phyloP scores from a whole-genome alignment of 2,888 invertebrate genomes.

The Sclerodermus sp. region DNA sequence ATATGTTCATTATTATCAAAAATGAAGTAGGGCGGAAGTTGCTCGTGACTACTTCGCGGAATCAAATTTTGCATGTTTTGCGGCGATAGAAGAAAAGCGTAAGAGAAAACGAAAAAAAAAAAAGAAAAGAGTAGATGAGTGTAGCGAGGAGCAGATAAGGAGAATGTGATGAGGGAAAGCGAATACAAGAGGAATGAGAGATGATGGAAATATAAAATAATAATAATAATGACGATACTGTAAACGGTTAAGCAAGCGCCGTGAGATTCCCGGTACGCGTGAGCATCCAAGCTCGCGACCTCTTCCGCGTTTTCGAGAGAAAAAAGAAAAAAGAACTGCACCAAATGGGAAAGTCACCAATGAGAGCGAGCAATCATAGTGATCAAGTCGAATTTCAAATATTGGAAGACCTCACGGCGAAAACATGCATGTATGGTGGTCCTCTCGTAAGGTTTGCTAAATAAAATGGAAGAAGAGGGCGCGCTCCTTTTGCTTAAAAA shows the following conservation, averaged over 20 bases:
- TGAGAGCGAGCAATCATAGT: no score
- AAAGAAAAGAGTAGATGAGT: not conserved
- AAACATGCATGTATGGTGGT: no score
- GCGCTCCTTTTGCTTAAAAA: no score
- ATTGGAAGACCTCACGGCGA: no score
- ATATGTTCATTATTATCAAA: conserved; percentile 35
- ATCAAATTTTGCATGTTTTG: conserved; percentile 47
- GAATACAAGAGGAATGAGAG: conserved; percentile 3
- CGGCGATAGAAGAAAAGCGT: conserved; percentile 10
- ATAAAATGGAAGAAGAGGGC: no score
- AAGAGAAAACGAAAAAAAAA: conserved; percentile 2
- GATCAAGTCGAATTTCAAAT: no score
- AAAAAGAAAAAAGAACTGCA: not conserved
- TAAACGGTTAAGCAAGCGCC: conserved; percentile 41
- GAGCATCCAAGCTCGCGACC: conserved; percentile 1
- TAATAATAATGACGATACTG: conserved; percentile 33
- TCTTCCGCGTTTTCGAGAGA: conserved; percentile 2
- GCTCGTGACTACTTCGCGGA: conserved; percentile 37
- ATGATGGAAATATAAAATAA: conserved; percentile 17
- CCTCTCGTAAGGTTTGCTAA: no score
- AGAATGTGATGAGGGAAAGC: conserved; percentile 7
- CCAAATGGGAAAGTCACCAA: no score
- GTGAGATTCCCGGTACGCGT: conserved; percentile 29
- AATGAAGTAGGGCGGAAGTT: conserved; percentile 36
- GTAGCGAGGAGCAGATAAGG: conserved; percentile 2